phyloP scores from a whole-genome alignment of 2,888 invertebrate genomes.

The Craniophora ligustri region DNA sequence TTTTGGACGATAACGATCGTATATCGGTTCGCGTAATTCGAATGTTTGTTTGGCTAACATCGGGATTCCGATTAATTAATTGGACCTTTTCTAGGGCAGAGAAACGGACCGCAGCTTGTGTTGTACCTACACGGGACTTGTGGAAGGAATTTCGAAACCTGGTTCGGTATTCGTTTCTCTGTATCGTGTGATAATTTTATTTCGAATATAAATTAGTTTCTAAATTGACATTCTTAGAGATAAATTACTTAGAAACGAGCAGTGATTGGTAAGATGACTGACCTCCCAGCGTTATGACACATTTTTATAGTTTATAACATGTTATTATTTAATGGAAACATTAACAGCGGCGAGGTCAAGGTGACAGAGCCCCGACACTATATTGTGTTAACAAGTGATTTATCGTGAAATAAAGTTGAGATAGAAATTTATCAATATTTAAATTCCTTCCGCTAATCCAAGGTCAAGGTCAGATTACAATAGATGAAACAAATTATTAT shows the following conservation, averaged over 20 bases:
- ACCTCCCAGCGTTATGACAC: conserved; percentile 16
- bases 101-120: conserved; percentile 19
- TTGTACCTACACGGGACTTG: conserved; percentile 13
- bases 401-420: background rate
- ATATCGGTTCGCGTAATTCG: conserved; percentile 60
- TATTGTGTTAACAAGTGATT: conserved; percentile 1
- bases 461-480: background rate
- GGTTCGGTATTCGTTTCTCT: conserved; percentile 14
- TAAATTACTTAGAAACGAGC: conserved; percentile 13
- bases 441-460: background rate
- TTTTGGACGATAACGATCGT: conserved; percentile 76
- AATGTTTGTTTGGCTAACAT: conserved; percentile 50
- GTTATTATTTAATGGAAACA: conserved; percentile 1
- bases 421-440: background rate
- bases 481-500: background rate
- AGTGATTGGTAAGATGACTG: conserved; percentile 16
- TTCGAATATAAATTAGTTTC: conserved; percentile 15
- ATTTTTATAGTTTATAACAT: conserved; percentile 13
- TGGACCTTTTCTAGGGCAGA: conserved; percentile 64
- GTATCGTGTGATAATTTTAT: conserved; percentile 28
- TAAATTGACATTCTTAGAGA: background rate
- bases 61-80: conserved; percentile 66
- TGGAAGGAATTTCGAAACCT: conserved; percentile 39
- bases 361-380: conserved; percentile 2
- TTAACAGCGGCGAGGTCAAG: conserved; percentile 6